Conservation (phyloP, 2,888 invertebrate species). For the Polyploca ridens region DNA sequence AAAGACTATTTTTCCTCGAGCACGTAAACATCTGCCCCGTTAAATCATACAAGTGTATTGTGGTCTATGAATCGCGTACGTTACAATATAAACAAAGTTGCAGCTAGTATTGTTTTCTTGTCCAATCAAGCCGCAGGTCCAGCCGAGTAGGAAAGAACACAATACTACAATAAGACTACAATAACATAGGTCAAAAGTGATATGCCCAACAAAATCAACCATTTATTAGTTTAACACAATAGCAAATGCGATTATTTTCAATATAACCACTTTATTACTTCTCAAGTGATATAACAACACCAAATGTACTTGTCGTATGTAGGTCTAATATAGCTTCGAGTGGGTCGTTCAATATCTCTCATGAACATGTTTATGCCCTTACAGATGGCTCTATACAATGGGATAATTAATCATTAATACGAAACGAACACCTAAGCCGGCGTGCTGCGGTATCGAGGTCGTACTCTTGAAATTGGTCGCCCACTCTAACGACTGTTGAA, state of each 20-base stretch:
- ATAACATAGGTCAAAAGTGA: not conserved
- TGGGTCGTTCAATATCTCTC: not conserved
- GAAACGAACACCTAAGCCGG: conserved; percentile 26
- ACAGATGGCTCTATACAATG: conserved; percentile 11
- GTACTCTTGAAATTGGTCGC: conserved; percentile 22
- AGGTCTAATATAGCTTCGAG: not conserved
- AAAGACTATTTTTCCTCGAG: conserved; percentile 13
- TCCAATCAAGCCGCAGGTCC: not conserved
- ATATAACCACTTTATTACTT: not conserved
- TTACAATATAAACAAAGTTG: not conserved
- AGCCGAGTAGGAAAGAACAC: not conserved
- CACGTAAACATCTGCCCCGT: conserved; percentile 12
- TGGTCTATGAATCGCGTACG: not conserved
- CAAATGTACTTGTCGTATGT: not conserved
- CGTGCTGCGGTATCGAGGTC: conserved; percentile 25
- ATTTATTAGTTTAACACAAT: not conserved
- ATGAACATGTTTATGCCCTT: conserved; percentile 5
- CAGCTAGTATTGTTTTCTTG: conserved; percentile 4
- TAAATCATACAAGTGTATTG: not conserved
- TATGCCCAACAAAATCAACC: not conserved
- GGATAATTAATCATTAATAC: conserved; percentile 27
- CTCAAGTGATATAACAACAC: not conserved
- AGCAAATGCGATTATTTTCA: not conserved
- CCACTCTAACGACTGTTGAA: conserved; percentile 25
- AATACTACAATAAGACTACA: not conserved